Conservation (phyloP, 2,797 vertebrate genomes). For the Manis pentadactyla region DNA sequence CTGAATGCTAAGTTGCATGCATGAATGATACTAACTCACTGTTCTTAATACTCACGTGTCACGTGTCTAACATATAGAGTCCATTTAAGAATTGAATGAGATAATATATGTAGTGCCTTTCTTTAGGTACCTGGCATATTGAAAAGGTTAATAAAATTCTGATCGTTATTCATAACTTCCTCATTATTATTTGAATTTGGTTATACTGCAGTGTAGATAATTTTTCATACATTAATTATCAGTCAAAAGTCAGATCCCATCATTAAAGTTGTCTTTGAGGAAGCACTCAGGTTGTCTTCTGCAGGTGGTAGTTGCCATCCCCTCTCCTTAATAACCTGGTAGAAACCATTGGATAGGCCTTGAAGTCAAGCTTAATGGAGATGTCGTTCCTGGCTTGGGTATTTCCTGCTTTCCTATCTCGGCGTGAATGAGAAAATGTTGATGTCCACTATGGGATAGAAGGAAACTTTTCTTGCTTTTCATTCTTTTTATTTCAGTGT, state of each 20-base stretch:
- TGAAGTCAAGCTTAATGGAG: background rate
- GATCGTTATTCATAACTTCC: background rate
- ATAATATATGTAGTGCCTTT: background rate
- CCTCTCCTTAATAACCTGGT: background rate
- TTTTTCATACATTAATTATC: background rate
- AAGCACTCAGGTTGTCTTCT: background rate
- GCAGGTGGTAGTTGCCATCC: accelerated
- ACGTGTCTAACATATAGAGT: background rate
- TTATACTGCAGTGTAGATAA: background rate
- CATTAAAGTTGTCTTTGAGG: background rate
- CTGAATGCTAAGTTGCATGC: background rate
- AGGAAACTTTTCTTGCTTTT: background rate
- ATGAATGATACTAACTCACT: background rate
- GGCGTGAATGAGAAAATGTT: background rate
- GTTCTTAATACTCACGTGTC: background rate
- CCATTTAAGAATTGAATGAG: slow-evolving; percentile 26
- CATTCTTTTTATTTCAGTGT: background rate
- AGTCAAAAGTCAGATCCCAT: background rate
- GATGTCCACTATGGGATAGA: background rate
- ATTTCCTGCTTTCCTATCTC: background rate
- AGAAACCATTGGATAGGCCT: background rate
- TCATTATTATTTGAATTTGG: background rate
- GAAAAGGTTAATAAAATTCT: background rate
- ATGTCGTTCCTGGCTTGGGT: background rate
- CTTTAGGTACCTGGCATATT: background rate